These are phyloP conservation scores for Mesoclemmys tuberculata DNA, from an alignment of 2,113 vertebrate species.

Conservation along the genomic window DNA sequence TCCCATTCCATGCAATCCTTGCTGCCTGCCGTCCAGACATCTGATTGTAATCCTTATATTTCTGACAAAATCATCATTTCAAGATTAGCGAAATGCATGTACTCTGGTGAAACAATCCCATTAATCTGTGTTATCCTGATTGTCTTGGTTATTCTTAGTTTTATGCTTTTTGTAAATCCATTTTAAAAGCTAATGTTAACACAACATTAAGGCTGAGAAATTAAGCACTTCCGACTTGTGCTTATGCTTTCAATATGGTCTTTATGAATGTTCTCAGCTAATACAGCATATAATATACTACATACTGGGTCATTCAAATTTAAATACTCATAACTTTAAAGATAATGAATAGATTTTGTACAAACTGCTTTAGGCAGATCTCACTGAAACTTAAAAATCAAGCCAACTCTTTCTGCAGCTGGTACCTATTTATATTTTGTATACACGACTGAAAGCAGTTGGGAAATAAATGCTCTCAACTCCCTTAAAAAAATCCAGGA, in stretches of 20 bases:
- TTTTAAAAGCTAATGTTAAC: background rate
- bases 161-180: background rate
- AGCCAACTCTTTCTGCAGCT: rapidly evolving
- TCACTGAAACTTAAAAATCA: background rate
- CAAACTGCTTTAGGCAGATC: background rate
- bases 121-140: slow-evolving; percentile 25
- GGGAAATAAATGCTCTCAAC: background rate
- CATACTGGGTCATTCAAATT: background rate
- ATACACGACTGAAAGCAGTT: slow-evolving; percentile 7
- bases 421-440: background rate
- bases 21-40: background rate
- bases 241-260: background rate
- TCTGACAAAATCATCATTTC: background rate
- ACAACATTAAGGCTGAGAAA: slow-evolving; percentile 10
- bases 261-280: slow-evolving; percentile 18
- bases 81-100: background rate
- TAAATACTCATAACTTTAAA: background rate
- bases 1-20: background rate
- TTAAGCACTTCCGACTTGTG: background rate
- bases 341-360: background rate
- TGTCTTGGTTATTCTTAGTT: background rate
- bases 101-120: slow-evolving; percentile 23
- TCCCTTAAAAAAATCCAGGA: background rate
- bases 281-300: background rate
- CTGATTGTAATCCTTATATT: slow-evolving; percentile 30